Base-by-base conservation (phyloP, 1,140 invertebrate genomes). In the Plutomurus gul region DNA sequence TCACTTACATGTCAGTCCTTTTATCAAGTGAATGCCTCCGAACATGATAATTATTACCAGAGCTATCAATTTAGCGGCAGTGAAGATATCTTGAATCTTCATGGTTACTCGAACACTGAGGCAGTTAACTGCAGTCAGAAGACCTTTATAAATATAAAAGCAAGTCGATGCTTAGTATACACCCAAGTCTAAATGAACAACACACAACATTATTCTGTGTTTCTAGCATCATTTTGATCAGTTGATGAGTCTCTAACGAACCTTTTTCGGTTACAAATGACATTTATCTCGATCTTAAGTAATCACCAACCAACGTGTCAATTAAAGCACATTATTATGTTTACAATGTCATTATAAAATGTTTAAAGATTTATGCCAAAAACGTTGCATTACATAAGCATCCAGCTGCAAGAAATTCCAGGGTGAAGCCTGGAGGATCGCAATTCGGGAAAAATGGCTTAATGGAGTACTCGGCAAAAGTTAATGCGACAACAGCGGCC, bases 21-120 rank as follows among this genome's bases (percentile, higher is more conserved):
- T 87, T n/a, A 86, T 84, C 75, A 95, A 88, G 83, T 93, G 91
- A 83, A 92, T 91, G 2, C 94, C 82, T 70, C 95, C 96, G n/a
- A n/a, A n/a, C 51, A 93, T 91, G 20, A 94, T 85, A 75, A 97
- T 94, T 84, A 98, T 96, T 70, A 92, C 89, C 5, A 98, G 87
- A 1, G 96, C 96, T 10, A 94, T 84, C 1, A 98, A 87, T 87
- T 98, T 98, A 47, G 95, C 95, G 16, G 91, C 90, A 0, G 95
- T 97, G 87, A 97, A 97, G 5, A 97, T 87, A 85, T 94, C 93
- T 86, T 97, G 96, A 3, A 96, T 94, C 51, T 93, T 89, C 89
- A 96, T 96, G 0, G 96, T 92, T 91, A 93, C 93, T 85, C 93
- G 90, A 1, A 97, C 95, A 83, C 94, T 94, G 78, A 91, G 87